Evolutionary conservation across 2,888 invertebrate species (phyloP).

Genomic region (Lycaena phlaeas): DNA sequence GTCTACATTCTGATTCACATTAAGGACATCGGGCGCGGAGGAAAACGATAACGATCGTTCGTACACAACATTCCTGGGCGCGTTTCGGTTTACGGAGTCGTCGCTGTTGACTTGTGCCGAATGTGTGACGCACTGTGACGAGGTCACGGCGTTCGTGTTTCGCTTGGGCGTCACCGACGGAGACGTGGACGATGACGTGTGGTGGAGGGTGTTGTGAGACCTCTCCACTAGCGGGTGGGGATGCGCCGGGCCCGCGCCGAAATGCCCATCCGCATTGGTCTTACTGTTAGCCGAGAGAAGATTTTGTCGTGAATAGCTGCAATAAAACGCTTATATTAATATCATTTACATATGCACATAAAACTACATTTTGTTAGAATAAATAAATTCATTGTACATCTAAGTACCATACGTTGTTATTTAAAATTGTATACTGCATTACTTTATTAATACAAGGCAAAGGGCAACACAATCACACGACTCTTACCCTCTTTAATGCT

Average conservation of each 20-base stretch:
- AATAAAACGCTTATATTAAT: slow-evolving; percentile 26
- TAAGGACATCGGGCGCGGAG: slow-evolving; percentile 72
- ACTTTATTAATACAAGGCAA: slow-evolving; percentile 12
- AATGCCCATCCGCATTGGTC: slow-evolving; percentile 76
- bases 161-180: slow-evolving; percentile 46
- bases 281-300: slow-evolving; percentile 83
- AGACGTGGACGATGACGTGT: slow-evolving; percentile 40
- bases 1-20: slow-evolving; percentile 61
- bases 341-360: background rate
- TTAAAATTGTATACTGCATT: slow-evolving; percentile 2
- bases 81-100: slow-evolving; percentile 24
- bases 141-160: slow-evolving; percentile 39
- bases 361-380: background rate
- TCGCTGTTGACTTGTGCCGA: slow-evolving; percentile 24
- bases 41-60: slow-evolving; percentile 61
- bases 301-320: slow-evolving; percentile 91
- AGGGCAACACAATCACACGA: slow-evolving; percentile 29
- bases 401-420: slow-evolving; percentile 1
- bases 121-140: slow-evolving; percentile 22
- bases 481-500: slow-evolving; percentile 35
- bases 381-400: background rate
- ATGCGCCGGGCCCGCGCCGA: slow-evolving; percentile 44
- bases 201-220: slow-evolving; percentile 66
- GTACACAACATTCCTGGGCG: slow-evolving; percentile 43
- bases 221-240: slow-evolving; percentile 68